phyloP scores from a whole-genome alignment of 2,888 invertebrate genomes.

The Gymnosoma rotundatum region DNA sequence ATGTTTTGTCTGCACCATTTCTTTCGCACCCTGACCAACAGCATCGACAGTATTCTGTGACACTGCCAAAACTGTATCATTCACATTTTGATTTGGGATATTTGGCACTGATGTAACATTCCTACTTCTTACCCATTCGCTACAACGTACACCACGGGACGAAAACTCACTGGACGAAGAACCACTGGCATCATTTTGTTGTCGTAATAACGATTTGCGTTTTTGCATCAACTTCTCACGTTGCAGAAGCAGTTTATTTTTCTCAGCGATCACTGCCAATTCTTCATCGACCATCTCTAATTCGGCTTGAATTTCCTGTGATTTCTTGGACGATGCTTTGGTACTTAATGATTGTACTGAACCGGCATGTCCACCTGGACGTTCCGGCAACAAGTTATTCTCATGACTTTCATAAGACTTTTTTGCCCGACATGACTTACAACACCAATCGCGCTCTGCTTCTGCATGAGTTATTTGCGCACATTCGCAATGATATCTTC shows the following conservation, averaged over 20 bases:
- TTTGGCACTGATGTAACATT: no score
- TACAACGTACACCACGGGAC: conserved; percentile 12
- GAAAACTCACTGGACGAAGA: background rate
- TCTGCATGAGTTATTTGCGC: conserved; percentile 9
- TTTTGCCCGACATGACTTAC: conserved; percentile 1
- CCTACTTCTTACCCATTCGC: background rate
- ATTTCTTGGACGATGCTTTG: conserved; percentile 6
- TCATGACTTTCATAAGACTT: no score
- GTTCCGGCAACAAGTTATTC: no score
- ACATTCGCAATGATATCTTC: conserved; percentile 12
- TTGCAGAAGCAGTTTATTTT: conserved; percentile 5
- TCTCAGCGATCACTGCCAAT: conserved; percentile 18
- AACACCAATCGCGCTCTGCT: background rate
- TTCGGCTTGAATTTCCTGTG: conserved; percentile 9
- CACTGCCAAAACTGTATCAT: no score
- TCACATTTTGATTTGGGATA: no score
- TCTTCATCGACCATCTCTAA: conserved; percentile 15
- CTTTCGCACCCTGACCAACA: background rate
- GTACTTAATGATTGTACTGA: background rate
- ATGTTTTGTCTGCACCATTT: background rate
- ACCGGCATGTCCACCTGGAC: no score
- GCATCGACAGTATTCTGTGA: background rate
- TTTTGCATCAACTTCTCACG: conserved; percentile 5
- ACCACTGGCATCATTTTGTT: conserved; percentile 8
- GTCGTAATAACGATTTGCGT: conserved; percentile 30